Conservation (phyloP, 2,888 invertebrate genomes). For the Bhutanitis thaidina region DNA sequence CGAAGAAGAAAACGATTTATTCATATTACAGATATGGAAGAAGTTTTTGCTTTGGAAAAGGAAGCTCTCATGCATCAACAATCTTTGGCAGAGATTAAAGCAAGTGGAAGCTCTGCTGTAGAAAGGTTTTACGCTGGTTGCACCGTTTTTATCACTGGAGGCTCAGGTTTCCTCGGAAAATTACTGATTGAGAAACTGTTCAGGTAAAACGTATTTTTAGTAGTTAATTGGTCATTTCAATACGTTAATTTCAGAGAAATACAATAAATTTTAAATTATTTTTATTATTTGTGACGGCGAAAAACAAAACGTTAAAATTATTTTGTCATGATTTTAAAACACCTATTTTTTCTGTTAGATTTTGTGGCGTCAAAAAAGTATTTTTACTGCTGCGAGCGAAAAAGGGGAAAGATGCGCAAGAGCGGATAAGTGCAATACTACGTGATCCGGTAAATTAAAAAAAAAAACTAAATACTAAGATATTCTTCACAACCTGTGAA, state of each 20-base stretch:
- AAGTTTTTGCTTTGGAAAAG: not conserved
- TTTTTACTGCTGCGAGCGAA: conserved; percentile 33
- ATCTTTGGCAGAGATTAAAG: conserved; percentile 26
- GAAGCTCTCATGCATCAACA: conserved; percentile 17
- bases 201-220: no score
- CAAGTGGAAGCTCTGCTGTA: conserved; percentile 28
- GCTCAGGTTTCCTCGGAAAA: conserved; percentile 95
- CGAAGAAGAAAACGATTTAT: not conserved
- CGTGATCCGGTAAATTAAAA: conserved; percentile 28
- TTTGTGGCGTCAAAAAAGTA: conserved; percentile 29
- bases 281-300: no score
- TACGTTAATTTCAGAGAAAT: no score
- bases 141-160: conserved; percentile 88
- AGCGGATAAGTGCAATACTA: conserved; percentile 27
- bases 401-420: conserved; percentile 26
- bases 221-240: no score
- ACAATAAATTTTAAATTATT: no score
- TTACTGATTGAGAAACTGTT: conserved; percentile 92
- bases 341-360: conserved; percentile 24
- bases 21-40: not conserved
- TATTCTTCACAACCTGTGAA: no score
- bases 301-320: no score
- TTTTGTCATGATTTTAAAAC: no score
- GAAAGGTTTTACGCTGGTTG: conserved; percentile 34
- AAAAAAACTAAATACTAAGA: no score